Percentiles rank a stretch among this genome's conserved stretches.
These are phyloP conservation scores for Linnaemya tessellans DNA, from an alignment of 2,888 invertebrate species.

Conservation along the genomic window DNA sequence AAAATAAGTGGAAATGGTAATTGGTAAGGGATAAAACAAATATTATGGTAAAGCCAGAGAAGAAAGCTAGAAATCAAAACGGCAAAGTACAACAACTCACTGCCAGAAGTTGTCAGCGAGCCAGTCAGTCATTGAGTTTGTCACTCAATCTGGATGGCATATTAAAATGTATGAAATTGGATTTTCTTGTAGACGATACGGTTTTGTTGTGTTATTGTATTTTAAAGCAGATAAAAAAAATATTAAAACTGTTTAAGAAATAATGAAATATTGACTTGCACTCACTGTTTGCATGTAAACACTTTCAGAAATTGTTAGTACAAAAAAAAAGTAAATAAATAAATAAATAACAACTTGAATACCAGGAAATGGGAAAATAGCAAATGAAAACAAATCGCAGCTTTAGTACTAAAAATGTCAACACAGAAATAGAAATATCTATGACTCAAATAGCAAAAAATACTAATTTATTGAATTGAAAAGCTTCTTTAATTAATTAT, in stretches of 20 bases:
- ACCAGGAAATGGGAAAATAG: no score
- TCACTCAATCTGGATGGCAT: constrained; percentile 39
- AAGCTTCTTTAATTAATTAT: no score
- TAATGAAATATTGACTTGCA: constrained; percentile 25
- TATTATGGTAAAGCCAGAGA: constrained; percentile 18
- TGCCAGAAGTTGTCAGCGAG: not conserved
- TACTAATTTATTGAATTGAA: no score
- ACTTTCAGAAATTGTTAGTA: not conserved
- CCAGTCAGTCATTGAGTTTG: constrained; percentile 9
- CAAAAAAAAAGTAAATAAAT: not conserved
- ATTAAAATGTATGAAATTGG: constrained; percentile 61
- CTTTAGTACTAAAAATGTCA: no score
- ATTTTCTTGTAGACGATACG: constrained; percentile 60
- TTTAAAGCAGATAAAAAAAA: constrained; percentile 33
- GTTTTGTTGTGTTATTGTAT: constrained; percentile 55
- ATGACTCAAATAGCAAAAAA: no score
- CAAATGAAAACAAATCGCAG: no score
- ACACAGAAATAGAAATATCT: no score
- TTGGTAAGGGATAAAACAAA: constrained; percentile 10
- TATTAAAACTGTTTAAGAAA: not conserved
- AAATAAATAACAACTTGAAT: no score
- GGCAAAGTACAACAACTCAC: constrained; percentile 16
- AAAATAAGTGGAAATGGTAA: not conserved
- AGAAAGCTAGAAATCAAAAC: constrained; percentile 26
- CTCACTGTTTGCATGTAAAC: not conserved